These are phyloP conservation scores for Muntiacus reevesi DNA, from an alignment of 2,113 vertebrate species.

Conservation along the genomic window DNA sequence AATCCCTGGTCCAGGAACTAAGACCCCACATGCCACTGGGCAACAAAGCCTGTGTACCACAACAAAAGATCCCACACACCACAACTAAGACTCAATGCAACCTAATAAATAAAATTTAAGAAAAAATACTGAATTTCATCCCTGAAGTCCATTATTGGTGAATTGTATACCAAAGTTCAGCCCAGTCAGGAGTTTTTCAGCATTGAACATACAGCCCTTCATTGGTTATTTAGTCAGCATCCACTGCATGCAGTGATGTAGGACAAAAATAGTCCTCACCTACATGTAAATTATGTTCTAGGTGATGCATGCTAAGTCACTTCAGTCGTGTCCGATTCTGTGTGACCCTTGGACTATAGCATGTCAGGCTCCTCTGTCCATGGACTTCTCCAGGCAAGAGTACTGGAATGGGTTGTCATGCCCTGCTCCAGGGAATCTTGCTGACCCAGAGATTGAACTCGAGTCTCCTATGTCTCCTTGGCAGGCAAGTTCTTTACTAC, in stretches of 20 bases:
- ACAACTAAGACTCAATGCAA: background rate
- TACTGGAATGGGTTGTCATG: background rate
- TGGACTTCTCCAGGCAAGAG: background rate
- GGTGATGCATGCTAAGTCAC: background rate
- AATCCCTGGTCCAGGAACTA: background rate
- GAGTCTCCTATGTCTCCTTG: background rate
- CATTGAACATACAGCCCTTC: background rate
- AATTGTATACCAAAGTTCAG: background rate
- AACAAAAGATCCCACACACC: background rate
- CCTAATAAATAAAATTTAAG: background rate
- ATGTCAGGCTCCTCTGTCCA: background rate
- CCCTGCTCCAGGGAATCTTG: background rate
- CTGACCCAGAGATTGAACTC: background rate
- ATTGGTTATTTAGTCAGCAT: background rate
- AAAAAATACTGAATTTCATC: background rate
- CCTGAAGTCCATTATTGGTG: background rate
- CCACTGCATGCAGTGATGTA: accelerated
- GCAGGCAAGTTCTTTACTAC: background rate
- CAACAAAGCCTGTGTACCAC: background rate
- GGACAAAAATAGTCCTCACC: background rate
- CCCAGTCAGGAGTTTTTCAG: background rate
- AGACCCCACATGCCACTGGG: background rate
- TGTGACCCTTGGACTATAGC: background rate
- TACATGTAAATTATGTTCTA: background rate
- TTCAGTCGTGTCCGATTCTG: background rate